These are phyloP conservation scores for Cisticola juncidis DNA, from an alignment of 2,113 vertebrate genomes.

Conservation along the genomic window DNA sequence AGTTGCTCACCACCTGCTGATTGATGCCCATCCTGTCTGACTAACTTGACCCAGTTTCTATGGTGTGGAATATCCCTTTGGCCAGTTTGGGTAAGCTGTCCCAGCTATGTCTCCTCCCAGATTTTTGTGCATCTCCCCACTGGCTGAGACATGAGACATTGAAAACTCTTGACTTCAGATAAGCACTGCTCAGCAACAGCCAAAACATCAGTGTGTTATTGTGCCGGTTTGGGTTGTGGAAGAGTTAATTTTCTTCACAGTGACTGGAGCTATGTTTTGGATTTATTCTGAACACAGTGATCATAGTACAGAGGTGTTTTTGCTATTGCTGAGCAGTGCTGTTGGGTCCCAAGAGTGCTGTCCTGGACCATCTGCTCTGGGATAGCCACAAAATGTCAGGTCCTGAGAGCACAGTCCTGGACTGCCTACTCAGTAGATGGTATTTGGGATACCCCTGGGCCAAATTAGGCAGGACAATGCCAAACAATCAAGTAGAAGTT, in stretches of 20 bases:
- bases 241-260: background rate
- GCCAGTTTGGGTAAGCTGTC: background rate
- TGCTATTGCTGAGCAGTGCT: background rate
- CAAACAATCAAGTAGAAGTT: background rate
- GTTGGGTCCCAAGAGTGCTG: background rate
- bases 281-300: background rate
- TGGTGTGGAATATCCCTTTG: background rate
- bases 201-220: background rate
- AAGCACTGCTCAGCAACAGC: background rate
- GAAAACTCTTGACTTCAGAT: background rate
- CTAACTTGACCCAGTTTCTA: background rate
- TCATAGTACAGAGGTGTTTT: background rate
- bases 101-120: background rate
- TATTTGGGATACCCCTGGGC: background rate
- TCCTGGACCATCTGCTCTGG: background rate
- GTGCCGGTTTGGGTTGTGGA: background rate
- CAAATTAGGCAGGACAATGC: background rate
- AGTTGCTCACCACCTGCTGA: background rate
- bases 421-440: background rate
- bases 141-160: background rate
- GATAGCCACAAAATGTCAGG: background rate
- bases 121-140: background rate
- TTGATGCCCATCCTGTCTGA: background rate
- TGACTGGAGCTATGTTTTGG: background rate
- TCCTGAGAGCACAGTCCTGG: background rate